These are phyloP conservation scores for Zosterops japonicus DNA, from an alignment of 2,113 vertebrate genomes.

Conservation along the genomic window DNA sequence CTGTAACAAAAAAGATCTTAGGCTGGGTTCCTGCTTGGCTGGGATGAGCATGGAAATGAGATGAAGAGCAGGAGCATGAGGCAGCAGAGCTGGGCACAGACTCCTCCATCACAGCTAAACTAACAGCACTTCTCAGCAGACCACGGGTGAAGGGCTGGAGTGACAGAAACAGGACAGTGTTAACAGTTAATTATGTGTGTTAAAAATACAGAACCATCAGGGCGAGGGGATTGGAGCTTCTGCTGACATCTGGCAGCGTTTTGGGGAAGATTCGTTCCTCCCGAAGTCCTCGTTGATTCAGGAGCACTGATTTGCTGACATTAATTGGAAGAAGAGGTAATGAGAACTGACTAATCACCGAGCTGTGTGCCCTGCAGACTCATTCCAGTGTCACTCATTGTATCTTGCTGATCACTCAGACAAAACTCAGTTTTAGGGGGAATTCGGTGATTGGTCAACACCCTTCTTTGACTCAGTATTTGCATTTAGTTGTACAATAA, in stretches of 20 bases:
- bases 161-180: not conserved
- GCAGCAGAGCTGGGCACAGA: not conserved
- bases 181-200: not conserved
- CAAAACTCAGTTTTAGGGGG: not conserved
- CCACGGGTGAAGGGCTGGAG: not conserved
- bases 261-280: constrained; percentile 15
- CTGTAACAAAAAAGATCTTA: not conserved
- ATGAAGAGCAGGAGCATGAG: not conserved
- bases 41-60: not conserved
- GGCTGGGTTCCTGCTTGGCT: not conserved
- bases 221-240: not conserved
- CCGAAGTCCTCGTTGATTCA: not conserved
- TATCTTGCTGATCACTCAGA: not conserved
- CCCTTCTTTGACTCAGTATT: not conserved
- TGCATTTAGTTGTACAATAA: not conserved
- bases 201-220: not conserved
- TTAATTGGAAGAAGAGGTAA: constrained; percentile 14
- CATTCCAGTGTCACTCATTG: not conserved
- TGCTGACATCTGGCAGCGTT: constrained; percentile 14
- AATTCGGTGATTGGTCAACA: not conserved
- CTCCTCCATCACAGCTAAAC: not conserved
- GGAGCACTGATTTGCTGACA: not conserved
- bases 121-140: not conserved
- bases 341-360: not conserved
- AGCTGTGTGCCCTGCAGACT: not conserved